Evolutionary conservation across 2,113 vertebrate species (phyloP).

Genomic region (Halichoerus grypus): DNA sequence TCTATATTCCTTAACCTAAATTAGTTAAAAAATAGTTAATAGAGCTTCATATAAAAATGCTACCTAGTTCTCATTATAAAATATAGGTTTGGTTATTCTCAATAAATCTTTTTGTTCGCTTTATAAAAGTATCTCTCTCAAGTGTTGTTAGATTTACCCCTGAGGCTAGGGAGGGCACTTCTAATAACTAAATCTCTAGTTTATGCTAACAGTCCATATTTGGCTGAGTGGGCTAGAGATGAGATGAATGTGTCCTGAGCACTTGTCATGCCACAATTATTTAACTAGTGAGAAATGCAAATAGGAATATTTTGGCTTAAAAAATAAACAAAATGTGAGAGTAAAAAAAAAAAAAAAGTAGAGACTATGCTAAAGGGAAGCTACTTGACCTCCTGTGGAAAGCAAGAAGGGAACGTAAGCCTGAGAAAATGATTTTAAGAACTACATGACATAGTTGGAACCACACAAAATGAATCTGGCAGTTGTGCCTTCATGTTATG

Average conservation of each 20-base stretch:
- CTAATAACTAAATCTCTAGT: neutral
- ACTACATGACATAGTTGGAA: slow-evolving; percentile 60
- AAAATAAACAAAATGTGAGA: neutral
- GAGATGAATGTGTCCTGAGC: neutral
- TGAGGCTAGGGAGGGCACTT: neutral
- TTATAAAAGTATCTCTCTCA: neutral
- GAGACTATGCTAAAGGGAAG: neutral
- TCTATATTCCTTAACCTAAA: neutral
- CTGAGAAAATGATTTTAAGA: slow-evolving; percentile 17
- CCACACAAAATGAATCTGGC: slow-evolving; percentile 40
- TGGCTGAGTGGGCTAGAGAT: neutral
- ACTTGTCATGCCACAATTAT: neutral
- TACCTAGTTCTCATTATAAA: neutral
- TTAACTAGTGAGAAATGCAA: slow-evolving; percentile 12
- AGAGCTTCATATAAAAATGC: neutral
- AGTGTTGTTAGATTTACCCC: neutral
- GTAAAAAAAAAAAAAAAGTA: neutral
- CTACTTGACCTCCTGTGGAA: neutral
- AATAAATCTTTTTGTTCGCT: neutral
- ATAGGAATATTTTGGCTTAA: neutral
- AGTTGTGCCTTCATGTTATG: neutral
- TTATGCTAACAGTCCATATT: neutral
- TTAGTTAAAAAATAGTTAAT: neutral
- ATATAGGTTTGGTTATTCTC: neutral
- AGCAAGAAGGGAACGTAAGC: neutral